A percentile compares a stretch with the other conserved stretches of the same genome.
These are phyloP conservation scores for Eidolon dupreanum DNA, from an alignment of 2,797 vertebrate species.

Conservation along the genomic window DNA sequence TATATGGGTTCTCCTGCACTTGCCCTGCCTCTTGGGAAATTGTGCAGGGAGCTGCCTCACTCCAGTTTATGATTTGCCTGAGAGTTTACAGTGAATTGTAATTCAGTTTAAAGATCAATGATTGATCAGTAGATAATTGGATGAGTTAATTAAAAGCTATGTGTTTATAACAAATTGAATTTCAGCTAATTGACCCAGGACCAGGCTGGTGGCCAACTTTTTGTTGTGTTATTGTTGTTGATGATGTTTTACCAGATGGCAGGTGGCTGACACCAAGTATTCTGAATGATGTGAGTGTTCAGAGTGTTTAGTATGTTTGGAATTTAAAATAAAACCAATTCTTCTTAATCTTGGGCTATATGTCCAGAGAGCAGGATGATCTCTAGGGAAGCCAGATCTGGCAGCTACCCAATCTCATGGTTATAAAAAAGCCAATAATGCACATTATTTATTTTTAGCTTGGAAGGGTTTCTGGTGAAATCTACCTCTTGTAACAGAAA, in stretches of 20 bases:
- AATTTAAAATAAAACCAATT: neutral
- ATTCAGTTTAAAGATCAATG: neutral
- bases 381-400: neutral
- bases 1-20: too few relatives aligned
- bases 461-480: neutral
- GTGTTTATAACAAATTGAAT: slow-evolving; percentile 3
- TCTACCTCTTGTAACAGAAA: neutral
- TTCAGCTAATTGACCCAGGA: neutral
- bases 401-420: neutral
- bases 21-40: neutral
- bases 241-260: neutral
- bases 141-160: slow-evolving; percentile 38
- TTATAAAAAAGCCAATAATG: neutral
- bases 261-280: neutral
- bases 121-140: neutral
- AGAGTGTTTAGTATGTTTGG: neutral
- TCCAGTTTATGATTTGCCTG: neutral
- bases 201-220: neutral
- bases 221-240: neutral
- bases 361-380: neutral
- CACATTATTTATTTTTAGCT: neutral
- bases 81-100: neutral
- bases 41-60: neutral
- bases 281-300: neutral
- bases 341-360: neutral